A percentile compares a stretch with the other conserved stretches of the same genome.
Conservation (phyloP, 2,797 vertebrate species). For the Hydrocynus forskahlii region DNA sequence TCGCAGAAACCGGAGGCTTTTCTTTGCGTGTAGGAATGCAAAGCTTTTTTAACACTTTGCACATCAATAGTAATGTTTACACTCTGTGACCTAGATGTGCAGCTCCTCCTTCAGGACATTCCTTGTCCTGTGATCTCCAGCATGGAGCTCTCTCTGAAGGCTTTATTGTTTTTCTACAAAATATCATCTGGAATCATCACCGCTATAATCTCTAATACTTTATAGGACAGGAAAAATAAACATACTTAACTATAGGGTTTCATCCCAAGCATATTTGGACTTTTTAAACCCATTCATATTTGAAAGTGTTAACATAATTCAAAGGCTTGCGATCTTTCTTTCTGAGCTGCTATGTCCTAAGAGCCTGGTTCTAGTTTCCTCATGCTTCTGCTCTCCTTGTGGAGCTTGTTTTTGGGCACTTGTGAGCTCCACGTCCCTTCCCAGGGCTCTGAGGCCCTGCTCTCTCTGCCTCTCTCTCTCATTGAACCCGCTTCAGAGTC, state of each 20-base stretch:
- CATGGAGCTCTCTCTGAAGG: not conserved
- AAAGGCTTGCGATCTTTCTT: slow-evolving; percentile 1
- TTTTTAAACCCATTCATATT: too few species aligned
- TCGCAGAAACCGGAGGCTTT: not conserved
- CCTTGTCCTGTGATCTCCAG: not conserved
- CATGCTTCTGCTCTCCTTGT: not conserved
- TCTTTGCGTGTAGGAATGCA: slow-evolving; percentile 10
- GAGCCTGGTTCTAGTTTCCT: not conserved
- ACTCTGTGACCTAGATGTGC: slow-evolving; percentile 34
- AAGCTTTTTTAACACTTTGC: slow-evolving; percentile 13
- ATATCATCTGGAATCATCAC: not conserved
- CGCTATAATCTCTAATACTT: not conserved
- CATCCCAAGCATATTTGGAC: not conserved
- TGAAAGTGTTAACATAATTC: too few species aligned
- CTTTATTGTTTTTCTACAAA: not conserved
- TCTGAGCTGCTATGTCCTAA: not conserved
- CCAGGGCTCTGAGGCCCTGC: not conserved
- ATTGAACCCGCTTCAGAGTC: slow-evolving; percentile 60
- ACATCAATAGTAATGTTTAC: slow-evolving; percentile 41
- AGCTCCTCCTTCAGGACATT: not conserved
- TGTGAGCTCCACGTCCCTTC: not conserved
- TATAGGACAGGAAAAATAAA: slow-evolving; percentile 8
- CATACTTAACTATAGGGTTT: not conserved
- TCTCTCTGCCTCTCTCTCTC: not conserved
- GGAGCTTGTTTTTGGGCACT: not conserved